These are phyloP conservation scores for Artibeus jamaicensis DNA, from an alignment of 2,797 vertebrate species.

Conservation along the genomic window DNA sequence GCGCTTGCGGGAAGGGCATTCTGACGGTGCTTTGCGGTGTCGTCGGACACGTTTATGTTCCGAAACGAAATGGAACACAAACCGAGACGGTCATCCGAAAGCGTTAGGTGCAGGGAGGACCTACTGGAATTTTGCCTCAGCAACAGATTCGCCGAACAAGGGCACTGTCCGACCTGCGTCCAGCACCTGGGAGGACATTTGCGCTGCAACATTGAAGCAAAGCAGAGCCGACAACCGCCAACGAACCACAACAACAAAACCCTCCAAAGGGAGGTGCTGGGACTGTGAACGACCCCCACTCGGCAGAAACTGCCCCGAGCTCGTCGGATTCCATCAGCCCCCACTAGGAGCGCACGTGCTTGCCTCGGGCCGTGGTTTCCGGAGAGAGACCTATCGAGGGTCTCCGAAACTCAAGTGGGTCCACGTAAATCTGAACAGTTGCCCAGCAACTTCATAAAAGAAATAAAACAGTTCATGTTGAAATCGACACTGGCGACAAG, in stretches of 20 bases:
- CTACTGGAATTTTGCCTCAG: too few relatives aligned
- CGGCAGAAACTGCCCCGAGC: fast-evolving
- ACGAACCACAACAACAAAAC: too few relatives aligned
- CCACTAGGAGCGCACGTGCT: fast-evolving
- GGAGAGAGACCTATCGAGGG: background rate
- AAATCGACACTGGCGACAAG: fast-evolving
- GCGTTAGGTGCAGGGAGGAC: fast-evolving
- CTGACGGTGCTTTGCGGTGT: background rate
- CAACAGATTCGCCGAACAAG: fast-evolving
- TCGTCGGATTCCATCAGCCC: fast-evolving
- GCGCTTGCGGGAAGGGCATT: background rate
- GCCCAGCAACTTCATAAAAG: background rate
- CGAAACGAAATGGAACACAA: background rate
- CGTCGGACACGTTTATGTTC: background rate
- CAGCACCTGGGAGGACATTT: background rate
- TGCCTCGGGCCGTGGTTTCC: fast-evolving
- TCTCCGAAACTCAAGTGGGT: too few relatives aligned
- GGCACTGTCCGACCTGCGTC: fast-evolving
- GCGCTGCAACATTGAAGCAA: background rate
- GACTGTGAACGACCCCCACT: fast-evolving
- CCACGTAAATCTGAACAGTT: background rate
- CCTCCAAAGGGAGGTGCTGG: background rate
- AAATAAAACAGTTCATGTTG: background rate
- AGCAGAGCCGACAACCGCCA: background rate
- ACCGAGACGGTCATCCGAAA: fast-evolving